Evolutionary conservation across 2,888 invertebrate species (phyloP).

Genomic region (Marasmarcha lunaedactyla): DNA sequence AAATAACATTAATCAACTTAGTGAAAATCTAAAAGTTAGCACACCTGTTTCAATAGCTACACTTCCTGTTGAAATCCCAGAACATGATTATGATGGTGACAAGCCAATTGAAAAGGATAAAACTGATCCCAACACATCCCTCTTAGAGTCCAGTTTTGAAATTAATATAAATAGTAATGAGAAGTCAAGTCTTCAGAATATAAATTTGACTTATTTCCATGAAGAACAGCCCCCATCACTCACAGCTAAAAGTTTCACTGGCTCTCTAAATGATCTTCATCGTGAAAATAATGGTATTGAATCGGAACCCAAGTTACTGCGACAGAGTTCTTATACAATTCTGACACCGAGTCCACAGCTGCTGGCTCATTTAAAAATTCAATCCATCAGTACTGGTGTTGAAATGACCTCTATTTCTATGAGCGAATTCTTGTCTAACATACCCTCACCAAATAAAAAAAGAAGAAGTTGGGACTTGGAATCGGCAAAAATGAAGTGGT

Average conservation of each 20-base stretch:
- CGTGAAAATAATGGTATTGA: slow-evolving; percentile 32
- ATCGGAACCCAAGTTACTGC: slow-evolving; percentile 52
- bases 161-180: too few relatives aligned
- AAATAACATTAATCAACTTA: too few relatives aligned
- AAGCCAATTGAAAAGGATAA: too few relatives aligned
- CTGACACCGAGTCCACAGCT: slow-evolving; percentile 83
- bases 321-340: slow-evolving; percentile 84
- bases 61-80: too few relatives aligned
- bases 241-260: slow-evolving; percentile 49
- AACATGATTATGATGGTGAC: too few relatives aligned
- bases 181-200: too few relatives aligned
- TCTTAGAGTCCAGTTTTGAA: too few relatives aligned
- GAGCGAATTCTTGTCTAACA: slow-evolving; percentile 55
- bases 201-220: too few relatives aligned
- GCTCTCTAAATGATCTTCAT: slow-evolving; percentile 56
- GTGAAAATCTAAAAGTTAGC: too few relatives aligned
- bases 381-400: slow-evolving; percentile 51
- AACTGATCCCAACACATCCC: too few relatives aligned
- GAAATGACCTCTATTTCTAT: slow-evolving; percentile 61
- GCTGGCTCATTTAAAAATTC: slow-evolving; percentile 72
- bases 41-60: too few relatives aligned
- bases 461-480: slow-evolving; percentile 60
- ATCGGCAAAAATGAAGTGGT: slow-evolving; percentile 61
- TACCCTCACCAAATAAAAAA: slow-evolving; percentile 38
- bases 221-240: slow-evolving; percentile 21